Percentiles rank a stretch among this genome's conserved stretches.
Evolutionary conservation across 2,797 vertebrate species (phyloP).

Genomic region (Amniataba percoides): DNA sequence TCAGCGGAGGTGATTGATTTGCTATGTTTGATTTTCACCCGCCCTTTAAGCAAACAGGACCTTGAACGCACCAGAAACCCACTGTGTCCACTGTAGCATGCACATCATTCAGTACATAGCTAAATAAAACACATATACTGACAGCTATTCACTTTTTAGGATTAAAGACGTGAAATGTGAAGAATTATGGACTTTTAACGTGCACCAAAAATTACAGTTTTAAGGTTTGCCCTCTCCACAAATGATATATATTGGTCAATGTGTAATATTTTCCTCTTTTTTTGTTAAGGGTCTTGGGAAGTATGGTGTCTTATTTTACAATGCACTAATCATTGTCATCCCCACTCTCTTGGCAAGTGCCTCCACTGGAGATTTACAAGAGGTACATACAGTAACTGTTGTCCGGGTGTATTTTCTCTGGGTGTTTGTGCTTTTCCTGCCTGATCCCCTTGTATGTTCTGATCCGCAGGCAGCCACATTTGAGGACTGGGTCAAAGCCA

Average conservation of each 20-base stretch:
- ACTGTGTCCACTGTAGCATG: neutral
- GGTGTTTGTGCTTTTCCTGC: neutral
- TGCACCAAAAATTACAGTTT: neutral
- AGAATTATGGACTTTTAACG: neutral
- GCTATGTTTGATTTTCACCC: neutral
- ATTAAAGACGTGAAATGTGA: neutral
- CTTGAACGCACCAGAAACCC: neutral
- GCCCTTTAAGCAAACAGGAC: constrained; percentile 22
- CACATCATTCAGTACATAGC: neutral
- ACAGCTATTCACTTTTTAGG: neutral
- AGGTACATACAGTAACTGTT: constrained; percentile 77
- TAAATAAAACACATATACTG: neutral
- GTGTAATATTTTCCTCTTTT: constrained; percentile 31
- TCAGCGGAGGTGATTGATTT: neutral
- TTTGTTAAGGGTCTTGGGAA: constrained; percentile 90
- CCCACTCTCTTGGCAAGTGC: constrained; percentile 88
- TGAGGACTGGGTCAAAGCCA: constrained; percentile 87
- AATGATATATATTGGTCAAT: neutral
- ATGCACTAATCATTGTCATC: constrained; percentile 91
- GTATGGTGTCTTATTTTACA: constrained; percentile 95
- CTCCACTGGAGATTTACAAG: constrained; percentile 89
- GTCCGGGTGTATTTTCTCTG: neutral
- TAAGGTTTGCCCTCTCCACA: neutral
- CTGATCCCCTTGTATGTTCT: constrained; percentile 30
- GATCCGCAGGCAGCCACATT: constrained; percentile 86